These are phyloP conservation scores for Aspiorhynchus laticeps DNA, from an alignment of 2,113 vertebrate species.

Conservation along the genomic window DNA sequence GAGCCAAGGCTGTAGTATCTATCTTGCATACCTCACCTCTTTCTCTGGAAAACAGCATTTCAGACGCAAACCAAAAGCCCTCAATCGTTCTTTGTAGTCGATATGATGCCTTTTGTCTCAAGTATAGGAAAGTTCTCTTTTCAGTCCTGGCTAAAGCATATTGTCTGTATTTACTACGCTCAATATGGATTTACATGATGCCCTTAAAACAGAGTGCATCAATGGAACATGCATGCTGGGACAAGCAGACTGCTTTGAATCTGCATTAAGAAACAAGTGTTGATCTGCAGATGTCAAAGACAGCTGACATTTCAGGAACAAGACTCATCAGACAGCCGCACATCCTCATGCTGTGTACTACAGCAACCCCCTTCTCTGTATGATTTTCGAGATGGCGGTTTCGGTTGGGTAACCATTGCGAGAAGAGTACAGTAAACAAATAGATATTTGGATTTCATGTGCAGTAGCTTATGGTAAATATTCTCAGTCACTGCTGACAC, in stretches of 20 bases:
- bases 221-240: neutral
- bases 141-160: neutral
- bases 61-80: neutral
- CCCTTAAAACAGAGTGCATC: neutral
- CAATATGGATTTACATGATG: slow-evolving; percentile 46
- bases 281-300: slow-evolving; percentile 14
- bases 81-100: neutral
- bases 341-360: neutral
- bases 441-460: slow-evolving; percentile 13
- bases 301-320: neutral
- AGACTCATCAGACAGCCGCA: neutral
- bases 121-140: slow-evolving; percentile 3
- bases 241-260: neutral
- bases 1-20: slow-evolving; percentile 10
- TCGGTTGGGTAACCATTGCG: neutral
- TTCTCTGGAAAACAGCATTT: neutral
- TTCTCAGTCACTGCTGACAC: slow-evolving; percentile 39
- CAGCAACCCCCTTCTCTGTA: neutral
- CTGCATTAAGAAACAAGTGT: neutral
- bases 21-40: neutral
- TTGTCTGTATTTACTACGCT: slow-evolving; percentile 44
- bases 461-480: slow-evolving; percentile 12
- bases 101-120: neutral
- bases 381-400: neutral
- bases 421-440: neutral